phyloP scores from a whole-genome alignment of 2,888 invertebrate species.

The Nasonia oneida region DNA sequence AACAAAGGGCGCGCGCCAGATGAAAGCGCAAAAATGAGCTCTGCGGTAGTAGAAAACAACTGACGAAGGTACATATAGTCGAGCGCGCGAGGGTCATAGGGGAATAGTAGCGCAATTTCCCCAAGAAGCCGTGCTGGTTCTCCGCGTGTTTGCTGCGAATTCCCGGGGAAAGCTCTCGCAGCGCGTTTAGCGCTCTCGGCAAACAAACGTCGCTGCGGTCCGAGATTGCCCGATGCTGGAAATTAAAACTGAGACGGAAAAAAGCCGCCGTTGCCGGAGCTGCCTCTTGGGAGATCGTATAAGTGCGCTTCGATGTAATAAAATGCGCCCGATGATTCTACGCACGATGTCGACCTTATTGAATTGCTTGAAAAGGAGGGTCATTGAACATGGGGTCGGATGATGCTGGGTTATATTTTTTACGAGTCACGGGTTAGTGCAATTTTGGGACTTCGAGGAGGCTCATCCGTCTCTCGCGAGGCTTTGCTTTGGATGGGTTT shows the following conservation, averaged over 20 bases:
- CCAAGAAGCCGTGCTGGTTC: background rate
- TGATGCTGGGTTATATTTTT: no score
- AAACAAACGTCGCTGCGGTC: background rate
- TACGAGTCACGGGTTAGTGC: no score
- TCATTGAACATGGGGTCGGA: no score
- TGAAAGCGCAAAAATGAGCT: background rate
- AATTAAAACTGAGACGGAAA: background rate
- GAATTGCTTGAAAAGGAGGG: background rate
- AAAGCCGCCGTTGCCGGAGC: background rate
- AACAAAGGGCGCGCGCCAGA: background rate
- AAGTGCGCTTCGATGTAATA: background rate
- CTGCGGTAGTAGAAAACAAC: background rate
- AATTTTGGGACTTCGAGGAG: no score
- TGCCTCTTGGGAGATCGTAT: background rate
- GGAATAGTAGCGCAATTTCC: constrained; percentile 7
- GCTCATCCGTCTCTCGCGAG: no score
- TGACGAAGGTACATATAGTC: background rate
- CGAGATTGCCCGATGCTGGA: constrained; percentile 9
- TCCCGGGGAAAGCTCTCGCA: background rate
- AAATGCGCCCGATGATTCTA: background rate
- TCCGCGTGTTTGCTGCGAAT: background rate
- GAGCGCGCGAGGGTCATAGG: background rate
- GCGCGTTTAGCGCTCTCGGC: background rate
- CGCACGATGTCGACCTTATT: background rate
- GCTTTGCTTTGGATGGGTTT: no score